Conservation (phyloP, 2,113 vertebrate species). For the Antidorcas marsupialis region DNA sequence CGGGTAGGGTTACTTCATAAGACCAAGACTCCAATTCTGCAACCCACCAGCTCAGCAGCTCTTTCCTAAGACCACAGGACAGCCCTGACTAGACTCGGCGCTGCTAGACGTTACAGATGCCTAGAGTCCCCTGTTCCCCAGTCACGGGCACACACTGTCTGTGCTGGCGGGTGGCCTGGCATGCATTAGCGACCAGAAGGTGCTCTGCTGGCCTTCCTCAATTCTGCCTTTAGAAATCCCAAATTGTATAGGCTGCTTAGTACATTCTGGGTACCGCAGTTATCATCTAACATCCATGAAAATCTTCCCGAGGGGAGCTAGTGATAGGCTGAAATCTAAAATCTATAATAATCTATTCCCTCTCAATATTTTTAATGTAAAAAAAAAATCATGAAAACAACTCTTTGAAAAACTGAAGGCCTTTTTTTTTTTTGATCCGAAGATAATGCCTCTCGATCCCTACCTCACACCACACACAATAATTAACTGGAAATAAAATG, state of each 20-base stretch:
- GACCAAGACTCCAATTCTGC: background rate
- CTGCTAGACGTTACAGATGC: fast-evolving
- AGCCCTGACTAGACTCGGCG: fast-evolving
- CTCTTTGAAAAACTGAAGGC: background rate
- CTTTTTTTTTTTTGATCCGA: background rate
- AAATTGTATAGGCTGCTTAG: background rate
- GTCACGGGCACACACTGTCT: background rate
- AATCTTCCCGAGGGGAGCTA: background rate
- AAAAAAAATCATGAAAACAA: background rate
- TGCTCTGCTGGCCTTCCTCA: background rate
- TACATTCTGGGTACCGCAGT: fast-evolving
- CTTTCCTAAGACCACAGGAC: fast-evolving
- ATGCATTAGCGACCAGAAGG: fast-evolving
- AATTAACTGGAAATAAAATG: background rate
- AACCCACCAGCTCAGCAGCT: background rate
- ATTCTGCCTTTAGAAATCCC: fast-evolving
- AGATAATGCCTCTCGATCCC: background rate
- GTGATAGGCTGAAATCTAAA: background rate
- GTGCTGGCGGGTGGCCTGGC: fast-evolving
- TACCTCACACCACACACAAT: background rate
- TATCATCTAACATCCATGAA: background rate
- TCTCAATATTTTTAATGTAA: background rate
- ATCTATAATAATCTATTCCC: background rate
- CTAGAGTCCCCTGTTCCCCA: fast-evolving
- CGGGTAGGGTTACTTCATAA: fast-evolving